Evolutionary conservation across 2,888 invertebrate species (phyloP).

Genomic region (Leptinotarsa haldemani): DNA sequence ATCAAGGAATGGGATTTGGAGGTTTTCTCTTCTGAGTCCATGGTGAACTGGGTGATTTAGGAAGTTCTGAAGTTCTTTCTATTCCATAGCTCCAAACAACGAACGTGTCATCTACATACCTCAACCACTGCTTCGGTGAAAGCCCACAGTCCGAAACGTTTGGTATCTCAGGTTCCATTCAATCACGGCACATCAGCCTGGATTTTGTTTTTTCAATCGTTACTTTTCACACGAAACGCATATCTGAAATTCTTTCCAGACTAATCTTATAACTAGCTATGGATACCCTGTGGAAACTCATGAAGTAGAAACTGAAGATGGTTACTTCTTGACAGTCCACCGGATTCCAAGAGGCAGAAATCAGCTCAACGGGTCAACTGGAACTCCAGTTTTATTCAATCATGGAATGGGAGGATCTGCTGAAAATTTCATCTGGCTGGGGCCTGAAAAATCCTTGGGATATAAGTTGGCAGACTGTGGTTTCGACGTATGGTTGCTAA

Average conservation of each 20-base stretch:
- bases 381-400: slow-evolving; percentile 72
- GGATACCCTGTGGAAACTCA: slow-evolving; percentile 76
- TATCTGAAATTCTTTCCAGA: slow-evolving; percentile 12
- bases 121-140: too few species aligned
- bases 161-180: too few species aligned
- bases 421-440: slow-evolving; percentile 79
- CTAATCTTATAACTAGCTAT: slow-evolving; percentile 30
- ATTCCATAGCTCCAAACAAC: too few species aligned
- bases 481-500: slow-evolving; percentile 86
- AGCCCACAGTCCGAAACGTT: too few species aligned
- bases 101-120: too few species aligned
- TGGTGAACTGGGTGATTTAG: too few species aligned
- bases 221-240: not conserved
- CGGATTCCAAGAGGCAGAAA: slow-evolving; percentile 69
- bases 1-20: too few species aligned
- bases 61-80: too few species aligned
- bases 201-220: too few species aligned
- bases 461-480: slow-evolving; percentile 74
- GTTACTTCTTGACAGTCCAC: slow-evolving; percentile 81
- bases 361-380: slow-evolving; percentile 47
- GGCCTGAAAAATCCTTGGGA: slow-evolving; percentile 73
- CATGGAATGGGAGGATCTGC: slow-evolving; percentile 81
- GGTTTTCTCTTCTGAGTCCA: too few species aligned
- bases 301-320: slow-evolving; percentile 76
- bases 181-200: too few species aligned